A percentile compares a stretch with the other conserved stretches of the same genome.
Conservation (phyloP, 2,113 vertebrate genomes). For the Fulica atra region DNA sequence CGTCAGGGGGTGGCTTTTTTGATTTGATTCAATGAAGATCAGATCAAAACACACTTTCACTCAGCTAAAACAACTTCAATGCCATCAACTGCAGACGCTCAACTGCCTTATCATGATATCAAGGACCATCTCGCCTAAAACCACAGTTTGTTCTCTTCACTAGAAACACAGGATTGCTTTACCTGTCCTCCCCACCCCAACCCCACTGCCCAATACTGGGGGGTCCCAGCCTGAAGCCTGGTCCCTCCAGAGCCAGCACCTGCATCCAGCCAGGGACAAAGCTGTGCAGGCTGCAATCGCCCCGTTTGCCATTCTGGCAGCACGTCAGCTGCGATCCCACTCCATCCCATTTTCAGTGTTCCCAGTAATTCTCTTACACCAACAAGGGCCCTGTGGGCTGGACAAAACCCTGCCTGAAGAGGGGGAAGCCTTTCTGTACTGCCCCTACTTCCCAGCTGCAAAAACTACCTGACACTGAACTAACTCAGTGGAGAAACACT, state of each 20-base stretch:
- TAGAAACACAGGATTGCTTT: neutral
- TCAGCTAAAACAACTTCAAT: neutral
- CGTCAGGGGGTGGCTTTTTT: neutral
- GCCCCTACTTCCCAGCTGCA: neutral
- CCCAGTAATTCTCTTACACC: neutral
- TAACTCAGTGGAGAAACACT: neutral
- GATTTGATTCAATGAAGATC: neutral
- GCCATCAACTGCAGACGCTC: neutral
- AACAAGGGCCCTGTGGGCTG: neutral
- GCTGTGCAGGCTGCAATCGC: neutral
- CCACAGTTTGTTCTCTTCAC: neutral
- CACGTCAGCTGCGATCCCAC: neutral
- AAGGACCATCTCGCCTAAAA: neutral
- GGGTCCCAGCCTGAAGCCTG: neutral
- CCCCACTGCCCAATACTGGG: rapidly evolving
- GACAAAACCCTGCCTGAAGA: neutral
- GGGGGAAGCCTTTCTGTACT: neutral
- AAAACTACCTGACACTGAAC: neutral
- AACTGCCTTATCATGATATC: neutral
- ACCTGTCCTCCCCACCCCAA: neutral
- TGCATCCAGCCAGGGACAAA: neutral
- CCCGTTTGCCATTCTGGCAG: neutral
- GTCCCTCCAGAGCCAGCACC: neutral
- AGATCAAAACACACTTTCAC: neutral
- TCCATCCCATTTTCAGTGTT: neutral